Evolutionary conservation across 2,888 invertebrate genomes (phyloP), one percentile per base, ranked within the genome.

Genomic region (Drosophila siamana): DNA sequence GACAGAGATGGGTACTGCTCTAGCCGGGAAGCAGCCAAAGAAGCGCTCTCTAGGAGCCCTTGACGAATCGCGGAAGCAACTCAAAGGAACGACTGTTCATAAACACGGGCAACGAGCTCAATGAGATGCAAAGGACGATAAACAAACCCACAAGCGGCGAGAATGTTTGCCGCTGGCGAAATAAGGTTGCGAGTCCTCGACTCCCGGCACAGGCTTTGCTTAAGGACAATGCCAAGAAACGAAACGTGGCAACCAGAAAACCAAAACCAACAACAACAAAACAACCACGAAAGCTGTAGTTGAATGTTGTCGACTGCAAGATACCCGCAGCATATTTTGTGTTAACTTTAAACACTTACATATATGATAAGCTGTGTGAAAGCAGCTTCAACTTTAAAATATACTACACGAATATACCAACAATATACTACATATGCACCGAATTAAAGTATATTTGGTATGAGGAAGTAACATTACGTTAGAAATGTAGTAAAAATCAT

Each of bases 71-170:
- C 50, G 67, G 56, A 65, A 67, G 56, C 51, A 57, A 60, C 61
- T 64, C 47, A 38, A 54, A 61, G 67, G 28, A 64, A 57, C 44
- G 51, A 50, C 50, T 60, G 61, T 66, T 84, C 69, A 78, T 69
- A 51, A 74, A 54, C 78, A 41, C 41, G 13, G 64, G 77, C 51
- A 86, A 68, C 77, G 69, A 74, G 80, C 83, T 88, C 87, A 86
- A 88, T 86, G 86, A 86, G 85, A 86, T 86, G 89, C 86, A 87
- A 86, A 88, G 78, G 69, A 80, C 80, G 85, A 88, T 86, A 87
- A 88, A 82, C 76, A 74, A 88, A 74, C 74, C 77, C 71, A 64
- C 79, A 74, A 79, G 79, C 88, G 56, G 33, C 26, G 50, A 68
- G 67, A 80, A 67, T 67, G 77, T 38, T 38, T 69, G 70, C 74